Evolutionary conservation across 2,113 vertebrate species (phyloP), one percentile per base, ranked within the genome.

Genomic region (Archilochus colubris): DNA sequence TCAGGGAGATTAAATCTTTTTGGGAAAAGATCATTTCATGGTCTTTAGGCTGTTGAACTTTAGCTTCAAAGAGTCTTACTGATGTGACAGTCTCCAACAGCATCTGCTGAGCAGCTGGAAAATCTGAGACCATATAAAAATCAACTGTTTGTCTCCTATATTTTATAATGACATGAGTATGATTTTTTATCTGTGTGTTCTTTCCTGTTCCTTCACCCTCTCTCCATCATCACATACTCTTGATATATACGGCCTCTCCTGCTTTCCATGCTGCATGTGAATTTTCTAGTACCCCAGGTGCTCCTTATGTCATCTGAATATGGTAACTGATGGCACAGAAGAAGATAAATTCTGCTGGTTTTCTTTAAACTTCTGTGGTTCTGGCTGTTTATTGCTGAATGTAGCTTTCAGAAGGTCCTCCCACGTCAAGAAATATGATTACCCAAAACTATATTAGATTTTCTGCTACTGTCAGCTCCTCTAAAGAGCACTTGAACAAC

Each of bases 1-100:
- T 64, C 63, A 61, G 48, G 7, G n/a, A 92, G 92, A 80, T 91
- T 82, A 67, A 31, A 40, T 92, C 92, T 96, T 94, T 88, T 91
- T 67, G 30, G 88, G 76, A 57, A 91, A 93, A 96, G 91, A 96
- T 86, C 31, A 87, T 96, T 96, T 97, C 88, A 85, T 96, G 93
- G 88, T 90, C 88, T 96, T 97, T 92, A 97, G 90, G 86, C 88
- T 95, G 54, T 91, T 96, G 94, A 95, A 97, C 97, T 96, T 96
- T 89, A 95, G 53, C 88, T 89, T 87, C 0, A 1, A 95, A 72
- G 43, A 86, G 50, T 92, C 78, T 96, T 57, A 94, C 96, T 95
- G 93, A 95, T 97, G 78, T 94, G 94, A 86, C 87, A 96, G 76
- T 93, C 77, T 93, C 63, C 86, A 92, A 17, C 66, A 94, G 84